Base-by-base conservation (phyloP, 2,888 invertebrate species). In the Pyrrhosoma nymphula region DNA sequence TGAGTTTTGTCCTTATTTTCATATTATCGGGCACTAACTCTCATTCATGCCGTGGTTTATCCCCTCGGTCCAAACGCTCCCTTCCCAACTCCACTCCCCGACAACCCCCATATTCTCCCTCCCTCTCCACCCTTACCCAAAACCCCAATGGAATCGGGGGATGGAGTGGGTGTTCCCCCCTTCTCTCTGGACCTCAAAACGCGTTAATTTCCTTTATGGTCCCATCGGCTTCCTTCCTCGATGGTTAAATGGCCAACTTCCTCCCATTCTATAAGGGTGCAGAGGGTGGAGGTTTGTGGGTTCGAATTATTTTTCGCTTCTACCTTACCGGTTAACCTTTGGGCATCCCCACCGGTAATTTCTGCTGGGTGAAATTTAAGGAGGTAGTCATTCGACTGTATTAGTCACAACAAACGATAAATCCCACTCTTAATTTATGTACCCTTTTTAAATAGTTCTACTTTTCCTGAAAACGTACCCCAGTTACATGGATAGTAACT, bases 191-290 rank as follows among this genome's bases (percentile, higher is more conserved):
- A 82, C 82, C 82, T 14, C 82, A 14, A 60, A 82, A 82, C 82
- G n/a, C 69, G 69, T 69, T 69, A 69, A 69, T 69, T 82, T 35
- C 82, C 82, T 82, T 82, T 82, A 35, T 18, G 82, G 82, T 3
- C 82, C 82, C 82, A 82, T 82, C 20, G 35, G 82, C 82, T 82
- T 82, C 82, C 82, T 82, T 82, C 82, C 82, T 35, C 82, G 4
- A 60, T 60, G 60, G 60, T n/a, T n/a, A 35, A 82, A 82, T 35
- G 82, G 82, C n/a, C 82, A 20, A 14, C 55, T 95, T 88, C 75
- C 88, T 82, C 63, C 82, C 47, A 35, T 47, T 63, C 95, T 14
- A n/a, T 30, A 47, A 47, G 63, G 69, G 8, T 8, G 47, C 26
- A 0, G 30, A 14, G n/a, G 69, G 26, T 47, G 47, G 47, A 47